Conservation (phyloP, 2,888 invertebrate species). For the Hesperia comma region DNA sequence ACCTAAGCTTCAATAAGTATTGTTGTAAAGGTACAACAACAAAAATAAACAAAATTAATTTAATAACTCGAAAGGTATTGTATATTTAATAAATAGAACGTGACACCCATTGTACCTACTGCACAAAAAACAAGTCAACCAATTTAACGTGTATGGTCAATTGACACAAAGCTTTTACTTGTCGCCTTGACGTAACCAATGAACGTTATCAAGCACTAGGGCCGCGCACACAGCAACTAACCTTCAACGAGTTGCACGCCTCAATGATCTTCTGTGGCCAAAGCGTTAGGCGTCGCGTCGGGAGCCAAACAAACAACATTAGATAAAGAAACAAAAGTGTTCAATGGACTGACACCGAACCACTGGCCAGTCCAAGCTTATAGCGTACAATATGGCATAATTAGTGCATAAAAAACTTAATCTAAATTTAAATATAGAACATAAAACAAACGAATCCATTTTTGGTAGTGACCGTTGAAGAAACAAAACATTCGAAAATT, state of each 20-base stretch:
- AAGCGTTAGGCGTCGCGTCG: conserved; percentile 68
- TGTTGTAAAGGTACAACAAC: too few species aligned
- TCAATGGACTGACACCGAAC: conserved; percentile 44
- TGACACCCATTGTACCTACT: background rate
- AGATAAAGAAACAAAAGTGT: conserved; percentile 56
- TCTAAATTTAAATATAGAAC: conserved; percentile 15
- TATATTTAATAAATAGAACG: conserved; percentile 11
- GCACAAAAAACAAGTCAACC: background rate
- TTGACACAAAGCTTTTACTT: background rate
- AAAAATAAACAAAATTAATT: background rate
- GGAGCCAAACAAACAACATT: conserved; percentile 75
- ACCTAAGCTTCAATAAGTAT: too few species aligned
- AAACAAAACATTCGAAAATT: background rate
- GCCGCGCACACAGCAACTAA: conserved; percentile 74
- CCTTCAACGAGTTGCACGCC: conserved; percentile 97
- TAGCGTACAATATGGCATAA: conserved; percentile 19
- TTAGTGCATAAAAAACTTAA: conserved; percentile 32
- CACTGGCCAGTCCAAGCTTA: conserved; percentile 42
- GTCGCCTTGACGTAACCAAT: conserved; percentile 39
- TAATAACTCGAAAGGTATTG: background rate
- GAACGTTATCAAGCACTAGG: conserved; percentile 45
- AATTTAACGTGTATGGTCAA: background rate
- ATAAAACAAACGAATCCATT: conserved; percentile 13
- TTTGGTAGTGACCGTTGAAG: background rate
- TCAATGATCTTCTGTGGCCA: conserved; percentile 94